Evolutionary conservation across 2,113 vertebrate genomes (phyloP).

Genomic region (Oxyura jamaicensis): DNA sequence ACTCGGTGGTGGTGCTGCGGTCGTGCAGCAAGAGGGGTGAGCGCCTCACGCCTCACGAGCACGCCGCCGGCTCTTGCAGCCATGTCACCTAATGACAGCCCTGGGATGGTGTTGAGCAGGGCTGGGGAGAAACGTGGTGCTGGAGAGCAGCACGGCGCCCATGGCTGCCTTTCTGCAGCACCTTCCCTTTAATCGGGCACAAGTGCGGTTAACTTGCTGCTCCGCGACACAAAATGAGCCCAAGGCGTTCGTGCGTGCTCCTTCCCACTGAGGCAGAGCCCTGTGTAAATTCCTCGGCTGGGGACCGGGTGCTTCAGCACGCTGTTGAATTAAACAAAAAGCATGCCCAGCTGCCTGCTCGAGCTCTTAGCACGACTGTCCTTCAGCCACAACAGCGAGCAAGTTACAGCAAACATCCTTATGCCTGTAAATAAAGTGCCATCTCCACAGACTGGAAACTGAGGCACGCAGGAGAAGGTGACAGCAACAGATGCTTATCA

Average conservation of each 20-base stretch:
- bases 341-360: neutral
- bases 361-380: neutral
- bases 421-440: accelerated
- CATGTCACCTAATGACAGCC: neutral
- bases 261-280: neutral
- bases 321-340: neutral
- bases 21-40: neutral
- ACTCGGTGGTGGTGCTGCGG: neutral
- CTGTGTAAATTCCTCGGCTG: neutral
- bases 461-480: neutral
- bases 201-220: neutral
- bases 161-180: neutral
- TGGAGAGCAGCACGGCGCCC: neutral
- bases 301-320: neutral
- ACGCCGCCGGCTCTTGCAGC: neutral
- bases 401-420: neutral
- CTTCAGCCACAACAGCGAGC: neutral
- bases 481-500: neutral
- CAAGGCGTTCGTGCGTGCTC: neutral
- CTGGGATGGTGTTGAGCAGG: neutral
- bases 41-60: neutral
- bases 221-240: neutral
- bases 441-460: neutral
- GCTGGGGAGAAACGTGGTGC: neutral
- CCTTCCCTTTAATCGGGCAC: neutral